phyloP scores from a whole-genome alignment of 2,797 vertebrate species.

The Crax fasciolata region DNA sequence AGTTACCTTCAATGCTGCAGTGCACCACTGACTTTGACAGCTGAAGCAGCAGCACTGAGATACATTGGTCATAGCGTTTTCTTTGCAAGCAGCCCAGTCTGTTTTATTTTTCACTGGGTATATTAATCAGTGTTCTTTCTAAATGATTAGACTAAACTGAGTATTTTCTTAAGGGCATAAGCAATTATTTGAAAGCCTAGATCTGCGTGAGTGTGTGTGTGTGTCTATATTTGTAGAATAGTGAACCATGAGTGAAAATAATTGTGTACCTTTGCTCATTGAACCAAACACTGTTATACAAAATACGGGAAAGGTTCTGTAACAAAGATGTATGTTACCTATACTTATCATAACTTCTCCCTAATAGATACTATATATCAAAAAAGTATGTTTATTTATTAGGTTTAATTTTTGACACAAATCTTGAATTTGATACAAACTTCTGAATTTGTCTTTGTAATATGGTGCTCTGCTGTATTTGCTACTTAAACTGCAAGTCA shows the following conservation, averaged over 20 bases:
- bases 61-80: constrained; percentile 66
- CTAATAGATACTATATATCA: neutral
- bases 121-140: constrained; percentile 66
- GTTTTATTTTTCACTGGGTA: constrained; percentile 73
- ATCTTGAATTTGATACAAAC: neutral
- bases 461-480: constrained; percentile 21
- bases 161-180: constrained; percentile 54
- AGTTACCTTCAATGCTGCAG: constrained; percentile 84
- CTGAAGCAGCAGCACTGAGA: constrained; percentile 76
- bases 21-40: constrained; percentile 84
- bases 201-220: neutral
- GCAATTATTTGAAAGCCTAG: constrained; percentile 56
- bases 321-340: neutral
- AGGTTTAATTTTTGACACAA: neutral
- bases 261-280: neutral
- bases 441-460: neutral
- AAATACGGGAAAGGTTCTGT: constrained; percentile 17
- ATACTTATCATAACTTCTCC: constrained; percentile 4
- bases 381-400: constrained; percentile 6
- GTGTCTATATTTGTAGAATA: neutral
- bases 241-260: constrained; percentile 26
- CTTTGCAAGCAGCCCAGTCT: constrained; percentile 65
- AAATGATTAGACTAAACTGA: constrained; percentile 43
- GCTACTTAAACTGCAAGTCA: constrained; percentile 60
- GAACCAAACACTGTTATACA: neutral